Evolutionary conservation across 2,113 vertebrate genomes (phyloP).

Genomic region (Microtus oregoni): DNA sequence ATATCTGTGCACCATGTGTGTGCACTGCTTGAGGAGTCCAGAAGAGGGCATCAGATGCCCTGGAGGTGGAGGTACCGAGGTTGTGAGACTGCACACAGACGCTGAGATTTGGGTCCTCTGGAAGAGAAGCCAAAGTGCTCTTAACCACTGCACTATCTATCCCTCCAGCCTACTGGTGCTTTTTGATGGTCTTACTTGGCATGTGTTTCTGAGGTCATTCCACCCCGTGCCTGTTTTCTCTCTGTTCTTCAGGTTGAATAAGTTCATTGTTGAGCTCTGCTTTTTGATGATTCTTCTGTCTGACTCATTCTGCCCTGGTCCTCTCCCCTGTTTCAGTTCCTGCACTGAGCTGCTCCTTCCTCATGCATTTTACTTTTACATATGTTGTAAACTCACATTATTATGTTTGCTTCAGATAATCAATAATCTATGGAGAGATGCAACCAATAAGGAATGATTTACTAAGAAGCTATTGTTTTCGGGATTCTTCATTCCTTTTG

Average conservation of each 20-base stretch:
- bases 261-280: background rate
- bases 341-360: background rate
- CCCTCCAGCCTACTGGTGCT: background rate
- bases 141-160: background rate
- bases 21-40: background rate
- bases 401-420: background rate
- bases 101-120: background rate
- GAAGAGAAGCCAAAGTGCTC: background rate
- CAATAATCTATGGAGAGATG: background rate
- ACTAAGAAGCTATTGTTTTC: background rate
- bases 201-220: background rate
- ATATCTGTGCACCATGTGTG: background rate
- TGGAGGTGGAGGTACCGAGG: background rate
- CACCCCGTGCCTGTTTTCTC: background rate
- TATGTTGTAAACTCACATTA: background rate
- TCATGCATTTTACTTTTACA: background rate
- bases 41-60: background rate
- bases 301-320: background rate
- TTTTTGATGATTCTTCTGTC: background rate
- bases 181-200: background rate
- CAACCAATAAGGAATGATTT: background rate
- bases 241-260: background rate
- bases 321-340: background rate
- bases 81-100: background rate
- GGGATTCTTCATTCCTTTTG: background rate